Base-by-base conservation (phyloP, 1,140 invertebrate species). In the Amphibalanus amphitrite region DNA sequence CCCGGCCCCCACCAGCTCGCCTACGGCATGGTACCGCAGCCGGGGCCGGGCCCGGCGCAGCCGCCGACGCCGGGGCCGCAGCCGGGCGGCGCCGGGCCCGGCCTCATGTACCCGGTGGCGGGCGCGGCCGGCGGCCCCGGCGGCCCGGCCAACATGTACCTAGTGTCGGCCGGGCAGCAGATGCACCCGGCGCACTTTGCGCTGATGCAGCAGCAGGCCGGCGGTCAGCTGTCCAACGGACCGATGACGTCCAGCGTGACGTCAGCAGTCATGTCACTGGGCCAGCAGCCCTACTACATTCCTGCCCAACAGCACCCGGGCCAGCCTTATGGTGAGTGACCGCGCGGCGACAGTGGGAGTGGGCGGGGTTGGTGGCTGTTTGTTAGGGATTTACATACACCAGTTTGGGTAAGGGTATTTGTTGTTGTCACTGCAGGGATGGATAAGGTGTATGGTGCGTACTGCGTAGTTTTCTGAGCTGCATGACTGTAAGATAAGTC, bases 161-260 rank as follows among this genome's bases (percentile, higher is more conserved):
- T 59, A 20, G 47, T 59, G 47, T 59, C 47, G 13, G 47, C 47
- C 6, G 17, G 17, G 10, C 47, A 59, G 6, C 47, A 59, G 47
- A 59, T 59, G 47, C 47, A 59, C 10, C 10, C 47, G 6, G 6
- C 6, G 10, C 26, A 70, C 40, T 70, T 33, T 29, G 28, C 69
- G 17, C 17, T 59, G 67, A 6, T 33, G 68, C 67, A 68, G 67
- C 67, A 68, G 67, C 67, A 68, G 67, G 67, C 67, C 4, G 67
- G 4, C 15, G 67, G 68, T 1, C 29, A 40, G 68, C 20, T 23
- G 38, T 69, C 20, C 4, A 3, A 13, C 3, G 30, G 30, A 20
- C 47, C 47, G 47, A 59, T 59, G 47, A 59, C 47, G 47, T 59
- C 47, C 10, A 59, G 1, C 47, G 17, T 59, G 47, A 59, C 47